phyloP scores from a whole-genome alignment of 2,113 vertebrate genomes.

The human (Homo sapiens) region GRCh38 chr2:202489501-202490000 shows the following conservation, averaged over 20 bases:
- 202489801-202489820: neutral
- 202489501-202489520: neutral
- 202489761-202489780: neutral
- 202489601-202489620: constrained; percentile 6
- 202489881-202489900: neutral
- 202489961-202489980: neutral
- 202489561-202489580: constrained; percentile 2
- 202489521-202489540: neutral
- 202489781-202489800: neutral
- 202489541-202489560: neutral
- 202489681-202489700: neutral
- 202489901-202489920: neutral
- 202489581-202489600: neutral
- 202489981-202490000: neutral
- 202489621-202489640: neutral
- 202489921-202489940: neutral
- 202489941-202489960: neutral
- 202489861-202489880: neutral
- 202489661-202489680: constrained; percentile 21
- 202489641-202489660: neutral
- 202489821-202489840: neutral
- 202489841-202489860: neutral
- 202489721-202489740: constrained; percentile 2
- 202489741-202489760: neutral
- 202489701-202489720: neutral